Conservation (phyloP, 1,140 invertebrate species). For the Drosophila nigromelanica region DNA sequence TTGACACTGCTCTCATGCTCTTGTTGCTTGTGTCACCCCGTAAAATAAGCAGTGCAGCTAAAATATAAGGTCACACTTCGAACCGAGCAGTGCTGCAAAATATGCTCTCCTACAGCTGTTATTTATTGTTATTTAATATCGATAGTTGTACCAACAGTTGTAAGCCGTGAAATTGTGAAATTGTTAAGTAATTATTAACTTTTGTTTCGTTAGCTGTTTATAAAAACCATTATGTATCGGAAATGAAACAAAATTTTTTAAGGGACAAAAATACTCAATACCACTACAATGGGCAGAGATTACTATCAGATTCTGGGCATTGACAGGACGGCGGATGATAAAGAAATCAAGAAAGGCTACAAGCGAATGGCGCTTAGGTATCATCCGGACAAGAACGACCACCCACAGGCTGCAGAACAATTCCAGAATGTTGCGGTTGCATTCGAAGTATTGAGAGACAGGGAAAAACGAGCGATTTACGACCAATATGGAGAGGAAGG, state of each 20-base stretch:
- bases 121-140: neutral
- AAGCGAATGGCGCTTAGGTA: conserved; percentile 62
- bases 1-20: no score
- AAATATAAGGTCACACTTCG: neutral
- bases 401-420: conserved; percentile 56
- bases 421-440: conserved; percentile 60
- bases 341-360: conserved; percentile 59
- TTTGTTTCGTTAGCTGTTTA: no score
- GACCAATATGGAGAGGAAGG: conserved; percentile 58
- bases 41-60: no score
- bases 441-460: conserved; percentile 60
- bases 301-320: conserved; percentile 62
- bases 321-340: conserved; percentile 37
- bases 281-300: conserved; percentile 48
- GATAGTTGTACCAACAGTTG: neutral
- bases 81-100: neutral
- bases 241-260: neutral
- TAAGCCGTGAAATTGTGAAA: conserved; percentile 19
- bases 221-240: no score
- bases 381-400: conserved; percentile 67
- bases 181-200: neutral
- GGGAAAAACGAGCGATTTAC: conserved; percentile 63
- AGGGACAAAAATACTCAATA: neutral
- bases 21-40: no score
- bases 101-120: neutral